phyloP scores from a whole-genome alignment of 2,888 invertebrate species.

The Tetragonisca angustula region DNA sequence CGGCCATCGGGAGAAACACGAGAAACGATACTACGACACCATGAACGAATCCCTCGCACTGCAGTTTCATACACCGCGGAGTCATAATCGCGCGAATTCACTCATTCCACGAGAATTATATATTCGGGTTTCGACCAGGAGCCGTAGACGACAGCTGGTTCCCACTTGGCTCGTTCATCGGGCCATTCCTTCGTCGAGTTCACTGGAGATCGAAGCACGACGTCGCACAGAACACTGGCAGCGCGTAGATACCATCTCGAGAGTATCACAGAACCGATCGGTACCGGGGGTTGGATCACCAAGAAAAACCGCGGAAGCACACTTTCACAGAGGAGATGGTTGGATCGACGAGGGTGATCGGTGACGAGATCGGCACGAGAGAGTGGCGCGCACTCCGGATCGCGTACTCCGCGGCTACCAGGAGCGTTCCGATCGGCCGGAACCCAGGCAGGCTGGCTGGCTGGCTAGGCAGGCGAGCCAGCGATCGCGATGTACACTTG shows the following conservation, averaged over 20 bases:
- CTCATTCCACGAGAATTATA: neutral
- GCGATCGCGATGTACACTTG: constrained; percentile 63
- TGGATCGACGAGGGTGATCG: constrained; percentile 4
- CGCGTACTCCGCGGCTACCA: constrained; percentile 66
- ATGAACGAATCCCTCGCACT: constrained; percentile 10
- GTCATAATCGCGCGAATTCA: constrained; percentile 7
- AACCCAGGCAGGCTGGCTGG: constrained; percentile 63
- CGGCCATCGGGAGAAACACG: neutral
- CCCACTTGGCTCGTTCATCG: constrained; percentile 21
- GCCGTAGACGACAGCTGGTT: neutral
- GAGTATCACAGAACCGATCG: neutral
- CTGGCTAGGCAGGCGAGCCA: constrained; percentile 49
- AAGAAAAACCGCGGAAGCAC: constrained; percentile 32
- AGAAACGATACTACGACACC: constrained; percentile 10
- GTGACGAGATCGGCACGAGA: constrained; percentile 49
- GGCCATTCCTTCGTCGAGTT: constrained; percentile 19
- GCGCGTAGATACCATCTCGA: neutral
- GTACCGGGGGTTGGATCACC: constrained; percentile 16
- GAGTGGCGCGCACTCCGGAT: constrained; percentile 53
- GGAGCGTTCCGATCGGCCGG: constrained; percentile 74
- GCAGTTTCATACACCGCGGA: constrained; percentile 21
- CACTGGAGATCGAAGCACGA: constrained; percentile 28
- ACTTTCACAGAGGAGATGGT: constrained; percentile 56
- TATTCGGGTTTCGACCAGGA: neutral
- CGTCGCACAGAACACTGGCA: constrained; percentile 34